Evolutionary conservation across 2,888 invertebrate species (phyloP), one percentile per base, ranked within the genome.

Genomic region (Cantharis lateralis): DNA sequence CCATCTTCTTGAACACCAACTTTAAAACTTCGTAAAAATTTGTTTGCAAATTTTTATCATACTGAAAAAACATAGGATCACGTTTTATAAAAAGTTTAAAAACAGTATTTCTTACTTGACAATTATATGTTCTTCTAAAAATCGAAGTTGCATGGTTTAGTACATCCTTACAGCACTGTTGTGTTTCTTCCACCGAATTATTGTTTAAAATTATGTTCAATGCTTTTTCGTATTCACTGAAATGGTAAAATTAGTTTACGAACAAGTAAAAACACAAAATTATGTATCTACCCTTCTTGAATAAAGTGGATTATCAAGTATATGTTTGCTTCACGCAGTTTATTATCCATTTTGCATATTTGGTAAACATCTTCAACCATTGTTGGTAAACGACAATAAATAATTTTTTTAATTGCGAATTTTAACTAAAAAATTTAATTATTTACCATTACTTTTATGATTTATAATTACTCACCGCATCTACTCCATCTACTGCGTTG

Each of bases 301-400:
- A 89, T 83, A 73, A 87, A 86, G 82, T 86, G 82, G 79, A 83
- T 83, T 15, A 86, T 80, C 26, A 87, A 84, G 20, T 81, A 79
- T 10, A 84, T 79, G 70, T 86, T 85, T 18, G 86, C 86, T 70
- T 81, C 81, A 61, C 82, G 82, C 80, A 81, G 85, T 70, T 86
- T 82, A 26, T 79, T 72, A 28, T 80, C 61, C 15, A 76, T 79
- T 68, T 75, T 82, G 62, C 85, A 84, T 15, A 86, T 71, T 48
- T 80, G 78, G 68, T 80, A 83, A 16, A 89, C 84, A 82, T 89
- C 89, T 4, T 85, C 82, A 20, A 89, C 82, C 86, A 88, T 86
- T 15, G 84, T 85, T 7, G 83, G 79, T 82, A 84, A 85, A 81
- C 84, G 86, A 83, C 82, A 87, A 82, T 82, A 88, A 82, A 83